phyloP scores from a whole-genome alignment of 2,797 vertebrate genomes.

The Eremophila alpestris region DNA sequence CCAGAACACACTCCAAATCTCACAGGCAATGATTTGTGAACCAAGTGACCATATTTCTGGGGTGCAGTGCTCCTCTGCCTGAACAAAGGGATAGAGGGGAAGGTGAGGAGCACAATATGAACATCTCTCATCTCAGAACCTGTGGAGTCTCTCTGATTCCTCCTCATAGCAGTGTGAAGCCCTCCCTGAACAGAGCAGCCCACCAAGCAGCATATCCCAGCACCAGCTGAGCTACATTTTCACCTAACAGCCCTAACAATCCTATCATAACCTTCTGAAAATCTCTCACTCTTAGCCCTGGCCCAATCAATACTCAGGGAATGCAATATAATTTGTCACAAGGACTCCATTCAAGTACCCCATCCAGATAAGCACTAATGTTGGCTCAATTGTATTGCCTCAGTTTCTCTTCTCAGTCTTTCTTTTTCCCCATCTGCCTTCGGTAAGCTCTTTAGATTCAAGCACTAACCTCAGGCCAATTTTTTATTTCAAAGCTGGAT shows the following conservation, averaged over 20 bases:
- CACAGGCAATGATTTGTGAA: not conserved
- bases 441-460: not conserved
- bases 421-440: not conserved
- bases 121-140: not conserved
- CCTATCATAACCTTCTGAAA: not conserved
- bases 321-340: not conserved
- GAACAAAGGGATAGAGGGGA: not conserved
- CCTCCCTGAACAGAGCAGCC: not conserved
- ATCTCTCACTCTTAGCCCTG: not conserved
- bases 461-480: not conserved
- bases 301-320: not conserved
- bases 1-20: not conserved
- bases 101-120: not conserved
- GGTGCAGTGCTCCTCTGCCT: not conserved
- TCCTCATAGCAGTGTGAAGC: accelerated
- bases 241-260: not conserved
- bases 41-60: not conserved
- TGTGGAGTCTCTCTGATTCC: not conserved
- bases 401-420: not conserved
- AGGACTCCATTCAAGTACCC: not conserved
- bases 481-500: constrained; percentile 57
- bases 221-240: not conserved
- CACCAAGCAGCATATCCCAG: not conserved
- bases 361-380: not conserved
- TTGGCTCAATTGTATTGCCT: not conserved